These are phyloP conservation scores for Dolichotis patagonum DNA, from an alignment of 2,113 vertebrate genomes.

Conservation along the genomic window DNA sequence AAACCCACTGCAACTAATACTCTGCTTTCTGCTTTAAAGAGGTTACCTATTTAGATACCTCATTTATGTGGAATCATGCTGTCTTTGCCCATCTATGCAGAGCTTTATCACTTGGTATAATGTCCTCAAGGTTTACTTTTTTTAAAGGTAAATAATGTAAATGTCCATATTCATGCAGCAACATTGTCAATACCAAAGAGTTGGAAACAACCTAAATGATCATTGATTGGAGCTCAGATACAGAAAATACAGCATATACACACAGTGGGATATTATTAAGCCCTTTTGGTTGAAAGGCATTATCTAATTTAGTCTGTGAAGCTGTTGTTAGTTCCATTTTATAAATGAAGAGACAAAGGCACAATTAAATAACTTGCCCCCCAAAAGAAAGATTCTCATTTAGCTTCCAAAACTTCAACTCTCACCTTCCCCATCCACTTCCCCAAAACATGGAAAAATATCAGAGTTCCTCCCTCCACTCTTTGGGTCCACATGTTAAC, in stretches of 20 bases:
- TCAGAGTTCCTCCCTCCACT: background rate
- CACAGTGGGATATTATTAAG: background rate
- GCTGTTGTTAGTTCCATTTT: background rate
- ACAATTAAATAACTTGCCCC: background rate
- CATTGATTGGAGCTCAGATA: background rate
- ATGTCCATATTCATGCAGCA: background rate
- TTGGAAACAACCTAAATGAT: background rate
- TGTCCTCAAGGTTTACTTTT: background rate
- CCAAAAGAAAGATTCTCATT: background rate
- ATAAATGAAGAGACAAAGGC: background rate
- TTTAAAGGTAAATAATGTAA: background rate
- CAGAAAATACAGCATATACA: background rate
- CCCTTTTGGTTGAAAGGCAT: background rate
- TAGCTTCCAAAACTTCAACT: background rate
- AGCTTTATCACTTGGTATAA: background rate
- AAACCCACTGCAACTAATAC: background rate
- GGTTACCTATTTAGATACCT: background rate
- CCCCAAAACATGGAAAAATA: background rate
- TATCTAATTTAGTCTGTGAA: background rate
- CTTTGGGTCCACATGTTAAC: background rate
- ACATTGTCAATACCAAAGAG: background rate
- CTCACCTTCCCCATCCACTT: background rate
- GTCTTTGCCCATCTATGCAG: background rate
- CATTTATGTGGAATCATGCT: background rate
- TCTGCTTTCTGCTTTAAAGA: background rate